Percentiles rank a stretch among this genome's conserved stretches.
Evolutionary conservation across 2,888 invertebrate species (phyloP).

Genomic region (Drosophila dives): DNA sequence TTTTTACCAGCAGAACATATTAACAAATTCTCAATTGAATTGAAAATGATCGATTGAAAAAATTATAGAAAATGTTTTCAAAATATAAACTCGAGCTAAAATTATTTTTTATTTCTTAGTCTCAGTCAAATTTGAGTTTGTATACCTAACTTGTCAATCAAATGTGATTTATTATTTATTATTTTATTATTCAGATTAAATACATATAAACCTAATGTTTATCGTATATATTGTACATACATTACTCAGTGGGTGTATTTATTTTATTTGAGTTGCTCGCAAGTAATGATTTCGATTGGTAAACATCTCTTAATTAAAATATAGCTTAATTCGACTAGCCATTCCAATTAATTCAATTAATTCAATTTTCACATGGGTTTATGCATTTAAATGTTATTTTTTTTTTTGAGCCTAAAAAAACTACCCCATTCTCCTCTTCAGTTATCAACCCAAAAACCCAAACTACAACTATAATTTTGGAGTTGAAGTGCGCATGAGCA

Average conservation of each 20-base stretch:
- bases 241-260: background rate
- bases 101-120: background rate
- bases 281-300: background rate
- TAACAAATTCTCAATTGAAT: no score
- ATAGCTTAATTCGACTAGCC: background rate
- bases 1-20: background rate
- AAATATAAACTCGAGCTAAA: no score
- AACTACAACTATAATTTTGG: slow-evolving; percentile 16
- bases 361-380: background rate
- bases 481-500: slow-evolving; percentile 62
- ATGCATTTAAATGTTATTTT: background rate
- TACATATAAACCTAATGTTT: background rate
- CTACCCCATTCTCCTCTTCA: background rate
- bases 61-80: background rate
- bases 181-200: background rate
- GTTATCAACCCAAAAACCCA: background rate
- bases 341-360: background rate
- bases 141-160: background rate
- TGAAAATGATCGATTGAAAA: no score
- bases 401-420: slow-evolving; percentile 6
- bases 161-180: background rate
- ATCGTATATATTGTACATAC: background rate
- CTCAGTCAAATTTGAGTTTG: background rate
- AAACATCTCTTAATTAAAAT: background rate
- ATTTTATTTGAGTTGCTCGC: background rate